phyloP scores from a whole-genome alignment of 2,888 invertebrate genomes.

The Entomobrya multifasciata region DNA sequence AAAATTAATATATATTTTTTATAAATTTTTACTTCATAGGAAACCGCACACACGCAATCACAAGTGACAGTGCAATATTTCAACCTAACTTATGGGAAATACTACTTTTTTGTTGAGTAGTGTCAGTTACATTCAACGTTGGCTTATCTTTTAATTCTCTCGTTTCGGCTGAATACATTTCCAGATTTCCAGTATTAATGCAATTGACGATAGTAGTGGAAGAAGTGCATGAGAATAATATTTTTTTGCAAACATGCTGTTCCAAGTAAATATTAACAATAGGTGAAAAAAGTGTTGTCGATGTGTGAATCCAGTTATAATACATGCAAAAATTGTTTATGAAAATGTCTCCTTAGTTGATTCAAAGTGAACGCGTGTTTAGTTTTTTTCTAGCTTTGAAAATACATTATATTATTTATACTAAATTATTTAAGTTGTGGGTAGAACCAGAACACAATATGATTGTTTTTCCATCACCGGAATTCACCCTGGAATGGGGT shows the following conservation, averaged over 20 bases:
- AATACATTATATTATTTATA: not conserved
- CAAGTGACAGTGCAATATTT: too few relatives aligned
- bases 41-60: too few relatives aligned
- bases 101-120: too few relatives aligned
- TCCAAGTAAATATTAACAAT: not conserved
- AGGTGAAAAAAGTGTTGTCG: conserved; percentile 12
- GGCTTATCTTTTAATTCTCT: too few relatives aligned
- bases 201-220: not conserved
- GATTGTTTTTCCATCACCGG: conserved; percentile 57
- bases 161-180: too few relatives aligned
- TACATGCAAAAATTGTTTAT: not conserved
- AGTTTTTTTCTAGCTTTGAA: not conserved
- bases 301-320: not conserved
- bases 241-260: not conserved
- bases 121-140: too few relatives aligned
- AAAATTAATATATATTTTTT: too few relatives aligned
- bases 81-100: too few relatives aligned
- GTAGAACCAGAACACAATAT: conserved; percentile 17
- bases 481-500: conserved; percentile 78
- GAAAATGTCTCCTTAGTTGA: not conserved
- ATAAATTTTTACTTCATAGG: too few relatives aligned
- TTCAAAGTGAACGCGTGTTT: not conserved
- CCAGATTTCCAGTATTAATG: too few relatives aligned
- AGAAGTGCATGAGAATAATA: not conserved
- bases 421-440: not conserved